Evolutionary conservation across 2,113 vertebrate genomes (phyloP).

Genomic region (Eidolon helvum): DNA sequence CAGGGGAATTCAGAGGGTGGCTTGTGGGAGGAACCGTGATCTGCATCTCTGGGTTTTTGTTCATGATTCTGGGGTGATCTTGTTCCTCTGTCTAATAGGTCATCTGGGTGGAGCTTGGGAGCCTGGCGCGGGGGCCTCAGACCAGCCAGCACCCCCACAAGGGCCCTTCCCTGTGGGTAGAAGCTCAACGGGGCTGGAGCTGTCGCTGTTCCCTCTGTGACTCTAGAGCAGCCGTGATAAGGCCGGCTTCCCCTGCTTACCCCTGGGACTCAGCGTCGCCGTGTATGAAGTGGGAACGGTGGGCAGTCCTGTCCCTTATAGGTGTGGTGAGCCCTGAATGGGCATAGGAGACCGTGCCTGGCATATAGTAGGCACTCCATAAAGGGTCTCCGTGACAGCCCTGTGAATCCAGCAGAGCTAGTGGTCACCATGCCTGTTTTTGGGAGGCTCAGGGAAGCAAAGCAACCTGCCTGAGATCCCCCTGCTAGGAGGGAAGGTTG

Average conservation of each 20-base stretch:
- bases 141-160: not conserved
- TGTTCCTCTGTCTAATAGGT: not conserved
- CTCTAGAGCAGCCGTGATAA: not conserved
- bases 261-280: not conserved
- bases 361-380: not conserved
- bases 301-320: not conserved
- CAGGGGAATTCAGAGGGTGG: not conserved
- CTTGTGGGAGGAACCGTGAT: no score
- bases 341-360: not conserved
- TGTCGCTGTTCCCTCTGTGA: not conserved
- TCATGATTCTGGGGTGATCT: not conserved
- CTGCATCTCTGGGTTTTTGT: not conserved
- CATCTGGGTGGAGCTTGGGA: not conserved
- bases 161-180: not conserved
- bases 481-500: not conserved
- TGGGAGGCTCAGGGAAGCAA: not conserved
- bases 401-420: no score
- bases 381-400: no score
- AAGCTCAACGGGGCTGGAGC: not conserved
- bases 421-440: no score
- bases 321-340: not conserved
- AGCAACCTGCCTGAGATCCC: not conserved
- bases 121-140: not conserved
- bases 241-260: not conserved
- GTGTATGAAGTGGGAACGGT: not conserved